A percentile compares a stretch with the other conserved stretches of the same genome.
These are phyloP conservation scores for Microdon myrmicae DNA, from an alignment of 2,888 invertebrate genomes.

Conservation along the genomic window DNA sequence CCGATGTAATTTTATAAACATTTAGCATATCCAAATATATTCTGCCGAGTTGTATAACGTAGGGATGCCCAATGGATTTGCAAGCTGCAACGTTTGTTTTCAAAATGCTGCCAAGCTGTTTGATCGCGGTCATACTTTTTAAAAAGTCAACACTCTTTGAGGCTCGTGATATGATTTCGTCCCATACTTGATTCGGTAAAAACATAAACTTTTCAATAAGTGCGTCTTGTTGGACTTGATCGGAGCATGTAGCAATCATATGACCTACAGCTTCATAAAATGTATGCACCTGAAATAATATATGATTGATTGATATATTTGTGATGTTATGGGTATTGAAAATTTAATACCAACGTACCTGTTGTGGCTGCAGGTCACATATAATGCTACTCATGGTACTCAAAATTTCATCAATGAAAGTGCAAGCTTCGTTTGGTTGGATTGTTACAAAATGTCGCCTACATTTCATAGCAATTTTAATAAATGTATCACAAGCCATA, in stretches of 20 bases:
- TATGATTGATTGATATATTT: too few relatives aligned
- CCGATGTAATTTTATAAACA: conserved; percentile 98
- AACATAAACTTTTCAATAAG: conserved; percentile 98
- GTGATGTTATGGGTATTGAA: too few relatives aligned
- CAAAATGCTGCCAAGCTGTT: conserved; percentile 95
- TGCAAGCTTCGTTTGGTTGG: conserved; percentile 95
- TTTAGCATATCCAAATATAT: conserved; percentile 99
- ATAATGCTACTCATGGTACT: conserved; percentile 96
- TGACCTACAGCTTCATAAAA: conserved; percentile 99
- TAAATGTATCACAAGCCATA: conserved; percentile 99
- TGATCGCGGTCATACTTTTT: conserved; percentile 95
- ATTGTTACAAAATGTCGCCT: conserved; percentile 96
- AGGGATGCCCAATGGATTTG: conserved; percentile 95
- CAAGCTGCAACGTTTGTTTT: conserved; percentile 99
- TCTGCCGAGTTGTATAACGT: conserved; percentile 92
- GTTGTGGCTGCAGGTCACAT: conserved; percentile 97
- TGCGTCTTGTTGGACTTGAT: conserved; percentile 89
- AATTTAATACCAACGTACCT: conserved; percentile 70
- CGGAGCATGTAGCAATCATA: conserved; percentile 97
- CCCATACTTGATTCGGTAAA: conserved; percentile 97
- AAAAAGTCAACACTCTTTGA: conserved; percentile 96
- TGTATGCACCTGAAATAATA: conserved; percentile 84
- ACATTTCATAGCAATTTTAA: conserved; percentile 99
- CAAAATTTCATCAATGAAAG: conserved; percentile 99
- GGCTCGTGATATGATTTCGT: conserved; percentile 96